Conservation (phyloP, 2,113 vertebrate species). For the Pelecanoides urinatrix region DNA sequence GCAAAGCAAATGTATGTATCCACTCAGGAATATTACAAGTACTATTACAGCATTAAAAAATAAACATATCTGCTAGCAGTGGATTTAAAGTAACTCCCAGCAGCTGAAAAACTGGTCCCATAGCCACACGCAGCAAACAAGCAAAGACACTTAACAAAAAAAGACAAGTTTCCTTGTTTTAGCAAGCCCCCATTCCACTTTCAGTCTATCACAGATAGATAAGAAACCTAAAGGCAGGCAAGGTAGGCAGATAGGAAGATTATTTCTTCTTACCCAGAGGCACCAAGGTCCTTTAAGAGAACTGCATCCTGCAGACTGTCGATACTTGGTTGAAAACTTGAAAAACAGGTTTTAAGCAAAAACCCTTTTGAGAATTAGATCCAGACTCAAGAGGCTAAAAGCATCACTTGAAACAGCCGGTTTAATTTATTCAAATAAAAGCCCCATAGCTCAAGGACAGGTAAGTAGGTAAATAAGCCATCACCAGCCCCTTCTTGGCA, state of each 20-base stretch:
- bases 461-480: conserved; percentile 30
- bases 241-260: neutral
- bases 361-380: conserved; percentile 52
- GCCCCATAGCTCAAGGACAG: neutral
- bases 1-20: neutral
- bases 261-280: conserved; percentile 64
- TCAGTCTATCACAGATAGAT: neutral
- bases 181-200: neutral
- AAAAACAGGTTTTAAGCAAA: conserved; percentile 67
- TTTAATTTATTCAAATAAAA: conserved; percentile 62
- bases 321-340: conserved; percentile 55
- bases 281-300: conserved; percentile 23
- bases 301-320: neutral
- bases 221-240: neutral
- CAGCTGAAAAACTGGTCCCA: neutral
- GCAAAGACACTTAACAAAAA: neutral
- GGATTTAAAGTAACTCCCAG: neutral
- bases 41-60: neutral
- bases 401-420: conserved; percentile 20
- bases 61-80: neutral
- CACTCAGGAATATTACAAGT: conserved; percentile 2
- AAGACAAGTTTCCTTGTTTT: neutral
- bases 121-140: neutral
- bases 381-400: conserved; percentile 46
- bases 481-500: neutral